Evolutionary conservation across 2,797 vertebrate genomes (phyloP).

Genomic region (Leptatherina wallacei): DNA sequence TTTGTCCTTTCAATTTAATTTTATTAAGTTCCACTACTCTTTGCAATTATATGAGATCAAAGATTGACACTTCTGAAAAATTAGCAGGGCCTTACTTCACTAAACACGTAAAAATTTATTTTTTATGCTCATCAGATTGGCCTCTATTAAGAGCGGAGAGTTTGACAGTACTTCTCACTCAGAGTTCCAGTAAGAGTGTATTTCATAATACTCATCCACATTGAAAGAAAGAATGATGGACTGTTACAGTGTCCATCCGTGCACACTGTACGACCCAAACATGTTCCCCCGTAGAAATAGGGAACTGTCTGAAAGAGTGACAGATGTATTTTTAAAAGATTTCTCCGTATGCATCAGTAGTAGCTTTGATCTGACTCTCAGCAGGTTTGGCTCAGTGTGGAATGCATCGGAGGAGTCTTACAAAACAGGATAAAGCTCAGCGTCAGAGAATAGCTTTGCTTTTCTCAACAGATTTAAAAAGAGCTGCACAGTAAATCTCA

Average conservation of each 20-base stretch:
- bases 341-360: conserved; percentile 52
- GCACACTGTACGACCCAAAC: conserved; percentile 37
- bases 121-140: conserved; percentile 18
- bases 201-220: conserved; percentile 25
- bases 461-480: conserved; percentile 72
- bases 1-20: conserved; percentile 35
- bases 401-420: conserved; percentile 67
- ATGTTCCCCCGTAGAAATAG: conserved; percentile 47
- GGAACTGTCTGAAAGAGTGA: conserved; percentile 43
- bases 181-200: conserved; percentile 40
- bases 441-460: conserved; percentile 70
- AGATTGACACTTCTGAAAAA: conserved; percentile 23
- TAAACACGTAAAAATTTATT: conserved; percentile 32
- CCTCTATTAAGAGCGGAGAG: conserved; percentile 22
- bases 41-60: conserved; percentile 29
- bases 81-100: conserved; percentile 9
- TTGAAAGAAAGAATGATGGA: conserved; percentile 26
- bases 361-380: conserved; percentile 73
- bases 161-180: conserved; percentile 30
- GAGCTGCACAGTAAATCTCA: conserved; percentile 65
- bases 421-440: conserved; percentile 73
- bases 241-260: conserved; percentile 32
- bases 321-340: conserved; percentile 71
- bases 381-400: conserved; percentile 69
- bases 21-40: conserved; percentile 36